Percentiles rank a stretch among this genome's conserved stretches.
phyloP scores from a whole-genome alignment of 2,888 invertebrate species.

The Chymomyza caudatula region DNA sequence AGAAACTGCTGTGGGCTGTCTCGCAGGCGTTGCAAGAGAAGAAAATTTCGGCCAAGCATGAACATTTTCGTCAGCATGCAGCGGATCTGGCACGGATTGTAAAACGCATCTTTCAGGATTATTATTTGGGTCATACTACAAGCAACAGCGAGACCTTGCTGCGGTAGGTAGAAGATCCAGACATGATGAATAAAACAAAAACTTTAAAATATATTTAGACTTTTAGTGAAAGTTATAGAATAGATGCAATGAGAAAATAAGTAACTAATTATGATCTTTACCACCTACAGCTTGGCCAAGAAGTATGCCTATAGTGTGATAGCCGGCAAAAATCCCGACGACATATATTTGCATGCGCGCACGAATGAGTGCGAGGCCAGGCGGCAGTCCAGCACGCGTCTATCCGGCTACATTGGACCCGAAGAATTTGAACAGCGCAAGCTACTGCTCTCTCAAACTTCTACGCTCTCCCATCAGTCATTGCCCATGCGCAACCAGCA shows the following conservation, averaged over 20 bases:
- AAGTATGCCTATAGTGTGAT: slow-evolving; percentile 83
- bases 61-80: slow-evolving; percentile 85
- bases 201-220: too few relatives aligned
- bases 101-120: slow-evolving; percentile 82
- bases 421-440: slow-evolving; percentile 75
- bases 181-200: not conserved
- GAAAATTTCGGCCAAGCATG: slow-evolving; percentile 83
- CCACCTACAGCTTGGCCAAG: slow-evolving; percentile 80
- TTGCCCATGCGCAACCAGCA: slow-evolving; percentile 7
- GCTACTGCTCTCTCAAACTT: slow-evolving; percentile 43
- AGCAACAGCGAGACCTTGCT: slow-evolving; percentile 89
- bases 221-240: too few relatives aligned
- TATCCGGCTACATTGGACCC: slow-evolving; percentile 74
- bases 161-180: slow-evolving; percentile 76
- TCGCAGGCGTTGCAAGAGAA: slow-evolving; percentile 86
- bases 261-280: too few relatives aligned
- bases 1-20: slow-evolving; percentile 90
- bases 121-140: slow-evolving; percentile 81
- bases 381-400: slow-evolving; percentile 55
- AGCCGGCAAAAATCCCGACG: slow-evolving; percentile 83
- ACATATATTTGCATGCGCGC: slow-evolving; percentile 79
- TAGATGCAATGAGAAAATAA: too few relatives aligned
- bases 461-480: slow-evolving; percentile 42
- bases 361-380: slow-evolving; percentile 66
- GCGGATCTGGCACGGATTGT: slow-evolving; percentile 84